A percentile compares a stretch with the other conserved stretches of the same genome.
Conservation (phyloP, 2,797 vertebrate species). For the Neosilurus mollespiculum region DNA sequence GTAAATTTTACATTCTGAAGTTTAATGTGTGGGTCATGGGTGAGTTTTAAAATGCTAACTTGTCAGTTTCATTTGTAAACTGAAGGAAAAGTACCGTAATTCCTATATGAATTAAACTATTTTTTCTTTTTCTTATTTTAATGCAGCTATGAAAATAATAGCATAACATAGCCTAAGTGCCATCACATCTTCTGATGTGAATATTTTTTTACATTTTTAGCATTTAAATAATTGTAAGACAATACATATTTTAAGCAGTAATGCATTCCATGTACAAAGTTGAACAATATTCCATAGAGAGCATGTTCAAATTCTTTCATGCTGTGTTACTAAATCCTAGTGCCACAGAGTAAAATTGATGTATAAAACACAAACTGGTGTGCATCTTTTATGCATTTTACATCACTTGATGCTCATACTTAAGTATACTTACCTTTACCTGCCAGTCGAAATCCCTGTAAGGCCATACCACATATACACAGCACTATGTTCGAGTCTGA, state of each 20-base stretch:
- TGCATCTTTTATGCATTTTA: not conserved
- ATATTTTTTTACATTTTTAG: not conserved
- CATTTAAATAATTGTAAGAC: not conserved
- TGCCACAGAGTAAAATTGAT: conserved; percentile 4
- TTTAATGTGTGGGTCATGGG: conserved; percentile 12
- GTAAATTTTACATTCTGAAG: conserved; percentile 17
- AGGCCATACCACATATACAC: not conserved
- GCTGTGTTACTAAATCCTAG: not conserved
- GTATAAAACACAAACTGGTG: not conserved
- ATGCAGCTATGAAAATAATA: not conserved
- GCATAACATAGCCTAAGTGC: not conserved
- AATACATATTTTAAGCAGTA: not conserved
- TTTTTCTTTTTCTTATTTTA: not conserved
- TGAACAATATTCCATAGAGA: not conserved
- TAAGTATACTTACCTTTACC: not conserved
- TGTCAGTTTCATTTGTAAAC: not conserved
- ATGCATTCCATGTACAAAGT: not conserved
- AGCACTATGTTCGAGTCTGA: not conserved
- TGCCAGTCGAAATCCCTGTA: not conserved
- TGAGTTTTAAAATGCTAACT: too few species aligned
- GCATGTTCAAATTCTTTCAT: not conserved
- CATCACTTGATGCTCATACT: not conserved
- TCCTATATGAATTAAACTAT: not conserved
- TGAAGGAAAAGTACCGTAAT: not conserved
- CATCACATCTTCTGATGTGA: not conserved